Evolutionary conservation across 2,797 vertebrate species (phyloP).

Genomic region (Chromis chromis): DNA sequence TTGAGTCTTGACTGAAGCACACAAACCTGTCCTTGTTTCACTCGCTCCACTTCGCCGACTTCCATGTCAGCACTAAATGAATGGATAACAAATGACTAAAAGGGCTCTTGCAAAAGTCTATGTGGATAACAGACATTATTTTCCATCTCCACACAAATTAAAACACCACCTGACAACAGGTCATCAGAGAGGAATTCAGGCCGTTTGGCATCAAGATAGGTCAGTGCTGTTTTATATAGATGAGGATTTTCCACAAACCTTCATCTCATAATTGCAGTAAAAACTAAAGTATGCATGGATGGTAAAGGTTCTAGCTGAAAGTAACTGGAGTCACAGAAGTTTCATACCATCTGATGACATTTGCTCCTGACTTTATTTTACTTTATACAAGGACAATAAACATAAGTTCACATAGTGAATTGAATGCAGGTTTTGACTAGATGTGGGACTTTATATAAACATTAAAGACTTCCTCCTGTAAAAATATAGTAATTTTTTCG

Average conservation of each 20-base stretch:
- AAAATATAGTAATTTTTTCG: too few relatives aligned
- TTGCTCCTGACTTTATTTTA: not conserved
- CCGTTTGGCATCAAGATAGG: conserved; percentile 29
- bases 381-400: not conserved
- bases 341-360: not conserved
- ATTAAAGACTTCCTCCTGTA: too few relatives aligned
- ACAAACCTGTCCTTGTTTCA: conserved; percentile 59
- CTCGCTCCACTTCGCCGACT: conserved; percentile 48
- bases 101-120: conserved; percentile 26
- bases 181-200: conserved; percentile 54
- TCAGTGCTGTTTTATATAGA: conserved; percentile 28
- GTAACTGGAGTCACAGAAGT: not conserved
- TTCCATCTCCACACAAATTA: conserved; percentile 40
- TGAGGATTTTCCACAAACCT: conserved; percentile 36
- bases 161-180: conserved; percentile 31
- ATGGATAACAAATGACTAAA: conserved; percentile 61
- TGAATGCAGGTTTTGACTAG: not conserved
- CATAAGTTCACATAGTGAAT: too few relatives aligned
- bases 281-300: conserved; percentile 14
- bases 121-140: conserved; percentile 13
- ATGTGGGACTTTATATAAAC: not conserved
- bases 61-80: conserved; percentile 61
- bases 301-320: conserved; percentile 3
- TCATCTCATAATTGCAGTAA: conserved; percentile 34
- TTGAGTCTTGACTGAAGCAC: conserved; percentile 30